Percentiles rank a stretch among this genome's conserved stretches.
Conservation (phyloP, 1,140 invertebrate species). For the Hylaeus anthracinus region DNA sequence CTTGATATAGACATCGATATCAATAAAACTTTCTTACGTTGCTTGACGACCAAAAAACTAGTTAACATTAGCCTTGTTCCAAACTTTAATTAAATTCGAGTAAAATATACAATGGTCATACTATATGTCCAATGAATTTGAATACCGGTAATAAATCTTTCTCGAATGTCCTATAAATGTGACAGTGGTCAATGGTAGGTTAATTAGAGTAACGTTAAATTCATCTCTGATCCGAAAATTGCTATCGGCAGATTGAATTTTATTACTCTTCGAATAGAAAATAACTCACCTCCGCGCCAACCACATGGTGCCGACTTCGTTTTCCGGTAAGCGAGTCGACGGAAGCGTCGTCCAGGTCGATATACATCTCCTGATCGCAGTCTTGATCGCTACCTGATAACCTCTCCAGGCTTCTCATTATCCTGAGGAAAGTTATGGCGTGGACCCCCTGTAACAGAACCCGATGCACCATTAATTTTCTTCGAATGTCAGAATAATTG, state of each 20-base stretch:
- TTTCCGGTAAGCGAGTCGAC: conserved; percentile 80
- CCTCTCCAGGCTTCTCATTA: conserved; percentile 80
- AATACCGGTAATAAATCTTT: too few species aligned
- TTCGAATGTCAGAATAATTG: not conserved
- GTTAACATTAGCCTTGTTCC: too few species aligned
- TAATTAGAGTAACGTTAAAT: not conserved
- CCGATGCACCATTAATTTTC: conserved; percentile 28
- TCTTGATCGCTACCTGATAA: conserved; percentile 80
- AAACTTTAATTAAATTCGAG: too few species aligned
- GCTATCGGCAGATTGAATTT: too few species aligned
- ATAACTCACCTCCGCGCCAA: conserved; percentile 72
- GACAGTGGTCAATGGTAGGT: too few species aligned
- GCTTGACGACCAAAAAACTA: too few species aligned
- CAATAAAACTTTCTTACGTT: too few species aligned
- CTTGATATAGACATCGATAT: too few species aligned
- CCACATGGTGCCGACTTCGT: conserved; percentile 78
- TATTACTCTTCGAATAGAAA: not conserved
- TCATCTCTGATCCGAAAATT: not conserved
- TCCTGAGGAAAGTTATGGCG: conserved; percentile 63
- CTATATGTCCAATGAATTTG: too few species aligned
- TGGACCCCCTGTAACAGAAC: conserved; percentile 42
- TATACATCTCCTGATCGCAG: conserved; percentile 80
- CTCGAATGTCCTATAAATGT: not conserved
- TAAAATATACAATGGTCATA: too few species aligned
- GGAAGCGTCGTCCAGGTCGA: conserved; percentile 80